Percentiles rank a stretch among this genome's conserved stretches.
Conservation (phyloP, 1,140 invertebrate genomes). For the Glossosoma conforme region DNA sequence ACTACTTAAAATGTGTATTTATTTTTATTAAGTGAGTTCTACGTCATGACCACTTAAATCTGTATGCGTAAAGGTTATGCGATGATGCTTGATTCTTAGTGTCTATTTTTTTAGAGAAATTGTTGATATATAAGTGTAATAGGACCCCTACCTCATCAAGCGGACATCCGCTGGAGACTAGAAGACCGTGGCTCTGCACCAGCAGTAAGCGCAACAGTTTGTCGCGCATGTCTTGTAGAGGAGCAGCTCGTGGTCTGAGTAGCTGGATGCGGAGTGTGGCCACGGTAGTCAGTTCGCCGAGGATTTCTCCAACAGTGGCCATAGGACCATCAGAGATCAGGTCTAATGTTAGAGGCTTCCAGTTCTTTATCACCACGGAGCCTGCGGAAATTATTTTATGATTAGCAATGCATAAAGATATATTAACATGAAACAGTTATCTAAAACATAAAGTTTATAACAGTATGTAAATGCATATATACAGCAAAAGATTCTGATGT, state of each 20-base stretch:
- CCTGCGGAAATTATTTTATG: constrained; percentile 63
- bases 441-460: too few species aligned
- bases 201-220: constrained; percentile 84
- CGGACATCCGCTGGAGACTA: constrained; percentile 84
- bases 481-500: too few species aligned
- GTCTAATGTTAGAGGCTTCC: constrained; percentile 87
- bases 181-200: constrained; percentile 78
- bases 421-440: too few species aligned
- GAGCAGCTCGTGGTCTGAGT: constrained; percentile 70
- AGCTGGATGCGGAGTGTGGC: constrained; percentile 87
- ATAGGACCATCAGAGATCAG: constrained; percentile 81
- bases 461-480: too few species aligned
- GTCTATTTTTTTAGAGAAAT: too few species aligned
- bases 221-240: constrained; percentile 84
- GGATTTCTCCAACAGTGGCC: constrained; percentile 85
- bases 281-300: constrained; percentile 86
- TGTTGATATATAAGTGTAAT: neutral
- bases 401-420: too few species aligned
- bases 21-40: too few species aligned
- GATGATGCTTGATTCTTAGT: too few species aligned
- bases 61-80: too few species aligned
- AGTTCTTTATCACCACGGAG: constrained; percentile 86
- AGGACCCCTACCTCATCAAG: constrained; percentile 76
- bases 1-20: too few species aligned
- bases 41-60: too few species aligned